These are phyloP conservation scores for Cherax destructor DNA, from an alignment of 1,140 invertebrate genomes.

Conservation along the genomic window DNA sequence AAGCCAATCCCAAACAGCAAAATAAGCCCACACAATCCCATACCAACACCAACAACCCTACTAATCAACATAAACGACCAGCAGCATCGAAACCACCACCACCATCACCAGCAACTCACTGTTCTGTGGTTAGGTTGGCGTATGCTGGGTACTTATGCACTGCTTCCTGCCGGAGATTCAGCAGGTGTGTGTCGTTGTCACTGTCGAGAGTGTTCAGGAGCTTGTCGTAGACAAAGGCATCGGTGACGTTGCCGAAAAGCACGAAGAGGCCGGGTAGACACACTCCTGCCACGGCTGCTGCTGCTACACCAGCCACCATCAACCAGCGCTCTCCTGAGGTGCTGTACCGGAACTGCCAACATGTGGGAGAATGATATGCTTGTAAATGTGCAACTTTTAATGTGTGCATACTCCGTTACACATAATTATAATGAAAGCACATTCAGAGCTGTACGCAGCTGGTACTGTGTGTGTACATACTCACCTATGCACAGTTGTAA, in stretches of 20 bases:
- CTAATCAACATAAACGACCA: too few species aligned
- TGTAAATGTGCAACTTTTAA: too few species aligned
- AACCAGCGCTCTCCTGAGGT: constrained; percentile 70
- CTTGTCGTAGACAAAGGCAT: constrained; percentile 73
- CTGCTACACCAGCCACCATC: constrained; percentile 71
- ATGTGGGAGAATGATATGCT: neutral
- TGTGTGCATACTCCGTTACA: neutral
- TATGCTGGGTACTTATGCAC: neutral
- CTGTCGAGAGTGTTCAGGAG: neutral
- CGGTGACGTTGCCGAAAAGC: constrained; percentile 73
- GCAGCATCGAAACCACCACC: too few species aligned
- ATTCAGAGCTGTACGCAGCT: neutral
- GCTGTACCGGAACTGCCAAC: constrained; percentile 72
- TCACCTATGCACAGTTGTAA: too few species aligned
- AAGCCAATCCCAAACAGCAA: too few species aligned
- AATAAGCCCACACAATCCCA: too few species aligned
- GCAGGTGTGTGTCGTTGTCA: neutral
- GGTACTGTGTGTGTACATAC: neutral
- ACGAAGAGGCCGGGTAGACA: constrained; percentile 73
- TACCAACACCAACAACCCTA: too few species aligned
- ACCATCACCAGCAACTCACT: constrained; percentile 35
- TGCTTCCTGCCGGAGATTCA: neutral
- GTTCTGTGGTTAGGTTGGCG: constrained; percentile 33
- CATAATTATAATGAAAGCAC: neutral
- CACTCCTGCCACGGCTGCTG: constrained; percentile 70